A percentile compares a stretch with the other conserved stretches of the same genome.
Evolutionary conservation across 92 coral and sea anemone genomes (phyloP).

Genomic region (Micromussa lordhowensis): DNA sequence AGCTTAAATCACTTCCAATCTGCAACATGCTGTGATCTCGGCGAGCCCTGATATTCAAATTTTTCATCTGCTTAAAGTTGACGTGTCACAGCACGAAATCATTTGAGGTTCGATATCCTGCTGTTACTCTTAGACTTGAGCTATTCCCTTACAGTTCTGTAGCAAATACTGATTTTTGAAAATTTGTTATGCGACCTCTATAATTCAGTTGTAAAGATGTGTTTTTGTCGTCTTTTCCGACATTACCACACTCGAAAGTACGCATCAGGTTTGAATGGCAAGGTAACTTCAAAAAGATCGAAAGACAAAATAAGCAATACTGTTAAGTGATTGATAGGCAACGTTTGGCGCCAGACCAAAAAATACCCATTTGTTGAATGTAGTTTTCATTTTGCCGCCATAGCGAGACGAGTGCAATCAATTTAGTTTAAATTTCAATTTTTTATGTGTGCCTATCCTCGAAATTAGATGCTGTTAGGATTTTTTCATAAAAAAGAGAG

Average conservation of each 20-base stretch:
- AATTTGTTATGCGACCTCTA: background rate
- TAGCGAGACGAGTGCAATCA: background rate
- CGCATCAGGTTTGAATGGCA: background rate
- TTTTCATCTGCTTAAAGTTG: background rate
- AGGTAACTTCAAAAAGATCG: background rate
- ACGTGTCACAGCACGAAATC: background rate
- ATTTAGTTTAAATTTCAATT: background rate
- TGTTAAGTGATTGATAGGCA: background rate
- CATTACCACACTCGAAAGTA: background rate
- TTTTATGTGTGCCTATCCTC: background rate
- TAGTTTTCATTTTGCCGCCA: background rate
- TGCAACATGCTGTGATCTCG: background rate
- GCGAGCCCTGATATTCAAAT: conserved; percentile 14
- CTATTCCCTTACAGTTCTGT: background rate
- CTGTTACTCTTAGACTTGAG: background rate
- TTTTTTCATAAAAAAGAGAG: background rate
- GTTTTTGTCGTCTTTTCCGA: background rate
- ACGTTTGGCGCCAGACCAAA: background rate
- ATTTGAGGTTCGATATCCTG: background rate
- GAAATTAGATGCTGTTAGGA: background rate
- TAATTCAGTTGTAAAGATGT: background rate
- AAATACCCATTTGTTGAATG: background rate
- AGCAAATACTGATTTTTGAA: background rate
- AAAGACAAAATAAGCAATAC: background rate
- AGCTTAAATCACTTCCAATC: background rate